Evolutionary conservation across 23 tunicate genomes (phyloP), one percentile per base, ranked within the genome.

Genomic region (Pegea sp.): DNA sequence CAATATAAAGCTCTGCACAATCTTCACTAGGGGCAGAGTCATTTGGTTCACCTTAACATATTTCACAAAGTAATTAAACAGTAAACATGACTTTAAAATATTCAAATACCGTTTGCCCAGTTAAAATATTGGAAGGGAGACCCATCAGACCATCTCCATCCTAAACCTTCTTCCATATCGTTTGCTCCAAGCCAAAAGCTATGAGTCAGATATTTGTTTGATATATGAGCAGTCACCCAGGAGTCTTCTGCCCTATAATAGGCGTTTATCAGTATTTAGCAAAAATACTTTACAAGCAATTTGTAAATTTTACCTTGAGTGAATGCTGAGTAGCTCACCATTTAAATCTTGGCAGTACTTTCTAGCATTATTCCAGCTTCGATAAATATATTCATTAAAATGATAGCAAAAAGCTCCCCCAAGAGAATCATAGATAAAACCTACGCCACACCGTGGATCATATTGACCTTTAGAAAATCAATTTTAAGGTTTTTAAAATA

Each of bases 171-270:
- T 27, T 76, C 89, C 25, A 52, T 13, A 5, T 33, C 24, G 50
- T 87, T 87, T 21, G 74, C 97, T 5, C 97, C 97, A 27, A 66
- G 69, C 97, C 97, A 87, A 23, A 87, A 21, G 11, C 74, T 64
- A n/a, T 63, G 49, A 29, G 76, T 57, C 22, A 66, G 59, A 13
- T 69, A 58, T 30, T 54, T 49, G 0, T 53, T 57, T 0, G 78
- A 53, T 11, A 75, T 24, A 27, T 87, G 97, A 5, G 71, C 74
- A 5, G 52, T 70, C 8, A 87, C 79, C 48, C 58, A 87, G 2
- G 78, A 67, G 50, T 69, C 71, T 54, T 87, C 97, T 16, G 34
- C 33, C 53, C 76, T 69, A 16, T 30, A 26, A n/a, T n/a, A n/a
- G n/a, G n/a, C n/a, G n/a, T n/a, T n/a, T n/a, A n/a, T n/a, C n/a